phyloP scores from a whole-genome alignment of 2,888 invertebrate genomes.

The Ophion ellenae region DNA sequence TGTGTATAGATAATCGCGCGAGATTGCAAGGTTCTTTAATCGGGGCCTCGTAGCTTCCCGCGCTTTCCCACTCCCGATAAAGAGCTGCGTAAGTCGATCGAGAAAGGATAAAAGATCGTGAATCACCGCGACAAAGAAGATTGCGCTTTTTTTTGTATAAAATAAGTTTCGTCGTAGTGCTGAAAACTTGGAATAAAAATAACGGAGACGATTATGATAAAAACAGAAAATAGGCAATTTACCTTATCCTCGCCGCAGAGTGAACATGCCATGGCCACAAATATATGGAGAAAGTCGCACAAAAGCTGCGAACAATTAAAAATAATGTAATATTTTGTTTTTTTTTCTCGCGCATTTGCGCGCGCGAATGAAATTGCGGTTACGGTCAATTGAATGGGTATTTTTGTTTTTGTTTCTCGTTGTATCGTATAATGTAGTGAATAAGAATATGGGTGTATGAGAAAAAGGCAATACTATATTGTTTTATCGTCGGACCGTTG shows the following conservation, averaged over 20 bases:
- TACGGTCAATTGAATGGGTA: too few species aligned
- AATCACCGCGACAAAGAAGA: slow-evolving; percentile 1
- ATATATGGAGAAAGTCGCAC: background rate
- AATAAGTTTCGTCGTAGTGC: background rate
- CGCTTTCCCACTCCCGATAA: background rate
- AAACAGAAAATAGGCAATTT: slow-evolving; percentile 9
- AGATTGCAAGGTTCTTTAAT: too few species aligned
- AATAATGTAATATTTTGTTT: background rate
- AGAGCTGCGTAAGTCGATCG: background rate
- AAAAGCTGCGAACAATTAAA: background rate
- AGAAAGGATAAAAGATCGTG: background rate
- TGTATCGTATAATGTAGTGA: too few species aligned
- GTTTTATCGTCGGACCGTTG: too few species aligned
- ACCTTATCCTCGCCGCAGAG: slow-evolving; percentile 37
- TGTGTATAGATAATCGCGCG: too few species aligned
- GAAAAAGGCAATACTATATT: too few species aligned
- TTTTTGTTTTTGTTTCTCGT: too few species aligned
- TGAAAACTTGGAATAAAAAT: background rate
- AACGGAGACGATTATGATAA: background rate
- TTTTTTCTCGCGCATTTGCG: too few species aligned
- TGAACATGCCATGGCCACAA: slow-evolving; percentile 31
- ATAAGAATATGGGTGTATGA: too few species aligned
- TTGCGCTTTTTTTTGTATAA: background rate
- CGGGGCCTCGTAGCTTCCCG: too few species aligned
- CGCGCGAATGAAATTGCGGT: too few species aligned